Evolutionary conservation across 2,797 vertebrate species (phyloP).

Genomic region (Cyprinella venusta): DNA sequence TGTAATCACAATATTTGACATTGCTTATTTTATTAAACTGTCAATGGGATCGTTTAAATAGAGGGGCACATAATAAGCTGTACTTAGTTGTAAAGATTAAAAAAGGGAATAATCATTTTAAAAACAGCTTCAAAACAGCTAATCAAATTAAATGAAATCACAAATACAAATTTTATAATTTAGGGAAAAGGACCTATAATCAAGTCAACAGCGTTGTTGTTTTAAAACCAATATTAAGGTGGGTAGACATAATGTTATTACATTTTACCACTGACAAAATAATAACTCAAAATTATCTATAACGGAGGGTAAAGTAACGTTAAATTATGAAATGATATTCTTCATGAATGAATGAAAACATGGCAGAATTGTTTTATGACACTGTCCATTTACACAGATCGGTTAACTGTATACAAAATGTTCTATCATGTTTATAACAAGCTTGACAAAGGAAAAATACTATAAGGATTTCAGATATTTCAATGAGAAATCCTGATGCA

Average conservation of each 20-base stretch:
- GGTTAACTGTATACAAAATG: conserved; percentile 20
- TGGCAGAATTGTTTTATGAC: conserved; percentile 20
- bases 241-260: background rate
- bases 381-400: conserved; percentile 6
- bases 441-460: background rate
- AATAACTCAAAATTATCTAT: background rate
- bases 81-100: background rate
- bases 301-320: background rate
- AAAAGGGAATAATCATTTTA: background rate
- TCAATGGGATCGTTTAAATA: background rate
- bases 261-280: background rate
- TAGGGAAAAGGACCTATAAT: background rate
- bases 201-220: background rate
- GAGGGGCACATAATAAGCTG: background rate
- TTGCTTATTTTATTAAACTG: background rate
- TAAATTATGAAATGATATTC: background rate
- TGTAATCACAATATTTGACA: background rate
- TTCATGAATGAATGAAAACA: conserved; percentile 22
- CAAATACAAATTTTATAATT: background rate
- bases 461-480: background rate
- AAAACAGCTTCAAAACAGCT: background rate
- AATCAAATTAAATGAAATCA: background rate
- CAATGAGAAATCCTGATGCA: background rate
- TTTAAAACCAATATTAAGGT: background rate
- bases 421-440: background rate